Evolutionary conservation across 92 coral and sea anemone species (phyloP), one percentile per base, ranked within the genome.

Genomic region (Metridium senile): DNA sequence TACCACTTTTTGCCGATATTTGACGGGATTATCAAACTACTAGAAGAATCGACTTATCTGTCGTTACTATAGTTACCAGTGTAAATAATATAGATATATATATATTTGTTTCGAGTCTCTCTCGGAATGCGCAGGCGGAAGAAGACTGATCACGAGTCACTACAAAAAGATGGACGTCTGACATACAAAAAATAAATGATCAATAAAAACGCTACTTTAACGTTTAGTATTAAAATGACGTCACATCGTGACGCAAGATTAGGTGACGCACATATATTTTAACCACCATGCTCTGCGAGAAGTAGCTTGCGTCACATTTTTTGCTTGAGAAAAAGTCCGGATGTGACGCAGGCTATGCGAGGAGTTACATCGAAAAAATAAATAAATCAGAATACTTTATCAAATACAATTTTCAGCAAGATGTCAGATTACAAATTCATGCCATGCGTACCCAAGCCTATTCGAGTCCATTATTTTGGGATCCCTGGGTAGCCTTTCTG

Each of bases 101-200:
- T 21, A 54, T 28, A 59, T 31, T 63, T 13, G 45, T 2, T 11
- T 28, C 39, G 45, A 63, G 45, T 63, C 7, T 31, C 69, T 63
- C 45, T 63, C 45, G 3, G 25, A 28, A 63, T 28, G 45, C 4
- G 23, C 39, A 30, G 39, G 21, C 45, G 69, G 13, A 22, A 59
- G 66, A 63, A 63, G 45, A 63, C 45, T 28, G 69, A 39, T 63
- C 69, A 63, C 69, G 1, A 63, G 69, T 63, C 22, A 28, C 31
- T 28, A 29, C 45, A 63, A 63, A 61, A 58, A 58, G 3, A 58
- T 31, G 26, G n/a, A n/a, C n/a, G 65, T 58, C 26, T 58, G 65
- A 2, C 31, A 17, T 58, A 58, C 65, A 58, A 58, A 23, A 2
- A 25, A 58, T 58, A 11, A 23, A 11, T 26, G 30, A 31, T 21